These are phyloP conservation scores for Rhyacophila brunnea DNA, from an alignment of 1,140 invertebrate genomes.

Conservation along the genomic window DNA sequence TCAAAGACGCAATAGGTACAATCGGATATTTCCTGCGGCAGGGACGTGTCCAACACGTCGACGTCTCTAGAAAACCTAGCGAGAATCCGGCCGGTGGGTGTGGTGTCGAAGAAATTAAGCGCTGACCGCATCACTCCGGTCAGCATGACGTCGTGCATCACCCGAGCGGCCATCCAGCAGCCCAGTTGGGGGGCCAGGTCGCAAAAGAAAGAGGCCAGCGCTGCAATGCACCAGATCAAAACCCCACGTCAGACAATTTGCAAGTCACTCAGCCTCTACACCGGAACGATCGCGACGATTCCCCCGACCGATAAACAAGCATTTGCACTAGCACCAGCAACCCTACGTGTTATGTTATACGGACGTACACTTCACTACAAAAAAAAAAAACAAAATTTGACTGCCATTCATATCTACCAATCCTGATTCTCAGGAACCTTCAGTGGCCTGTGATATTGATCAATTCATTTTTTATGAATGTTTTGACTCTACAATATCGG, in stretches of 20 bases:
- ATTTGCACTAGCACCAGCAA: too few species aligned
- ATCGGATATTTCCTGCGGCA: slow-evolving; percentile 71
- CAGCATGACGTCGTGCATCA: slow-evolving; percentile 77
- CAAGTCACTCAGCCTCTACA: too few species aligned
- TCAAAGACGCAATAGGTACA: slow-evolving; percentile 76
- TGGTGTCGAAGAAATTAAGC: slow-evolving; percentile 84
- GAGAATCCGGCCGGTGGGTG: slow-evolving; percentile 82
- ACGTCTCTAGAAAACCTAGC: slow-evolving; percentile 84
- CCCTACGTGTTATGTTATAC: too few species aligned
- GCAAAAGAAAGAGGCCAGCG: slow-evolving; percentile 64
- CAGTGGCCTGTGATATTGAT: too few species aligned
- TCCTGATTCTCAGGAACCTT: too few species aligned
- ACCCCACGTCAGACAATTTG: background rate
- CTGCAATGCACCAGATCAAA: slow-evolving; percentile 50
- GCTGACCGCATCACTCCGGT: slow-evolving; percentile 71
- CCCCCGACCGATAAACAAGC: too few species aligned
- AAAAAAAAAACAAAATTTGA: too few species aligned
- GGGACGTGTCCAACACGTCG: slow-evolving; percentile 68
- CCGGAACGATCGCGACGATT: too few species aligned
- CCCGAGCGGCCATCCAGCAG: slow-evolving; percentile 68
- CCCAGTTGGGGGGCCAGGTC: slow-evolving; percentile 71
- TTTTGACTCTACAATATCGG: too few species aligned
- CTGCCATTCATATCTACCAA: too few species aligned
- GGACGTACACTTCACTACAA: too few species aligned
- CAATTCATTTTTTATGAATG: too few species aligned